These are phyloP conservation scores for Dasyornis broadbenti DNA, from an alignment of 2,113 vertebrate genomes.

Conservation along the genomic window DNA sequence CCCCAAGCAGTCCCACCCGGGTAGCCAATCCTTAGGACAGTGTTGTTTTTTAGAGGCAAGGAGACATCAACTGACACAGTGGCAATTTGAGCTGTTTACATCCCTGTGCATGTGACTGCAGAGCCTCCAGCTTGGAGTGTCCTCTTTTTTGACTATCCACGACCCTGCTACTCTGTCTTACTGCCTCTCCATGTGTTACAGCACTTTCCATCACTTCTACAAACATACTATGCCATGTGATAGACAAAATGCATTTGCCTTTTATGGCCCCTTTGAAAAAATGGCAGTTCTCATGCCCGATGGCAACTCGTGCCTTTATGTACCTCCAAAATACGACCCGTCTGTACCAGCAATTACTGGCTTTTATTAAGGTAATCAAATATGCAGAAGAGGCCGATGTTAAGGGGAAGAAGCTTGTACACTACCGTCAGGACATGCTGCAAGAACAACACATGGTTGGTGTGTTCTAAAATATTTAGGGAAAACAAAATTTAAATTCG, in stretches of 20 bases:
- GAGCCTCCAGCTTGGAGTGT: conserved; percentile 18
- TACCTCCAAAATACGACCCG: neutral
- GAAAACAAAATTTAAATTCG: conserved; percentile 7
- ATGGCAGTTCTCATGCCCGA: neutral
- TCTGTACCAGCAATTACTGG: neutral
- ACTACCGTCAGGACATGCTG: neutral
- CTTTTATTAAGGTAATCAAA: neutral
- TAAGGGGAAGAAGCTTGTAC: neutral
- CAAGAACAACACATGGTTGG: neutral
- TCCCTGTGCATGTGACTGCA: neutral
- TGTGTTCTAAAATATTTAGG: neutral
- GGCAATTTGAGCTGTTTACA: conserved; percentile 31
- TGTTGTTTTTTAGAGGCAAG: neutral
- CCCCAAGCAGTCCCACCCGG: neutral
- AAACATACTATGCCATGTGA: neutral
- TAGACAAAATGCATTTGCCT: neutral
- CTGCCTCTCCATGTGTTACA: neutral
- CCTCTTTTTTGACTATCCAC: neutral
- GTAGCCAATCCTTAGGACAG: neutral
- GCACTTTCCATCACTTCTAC: neutral
- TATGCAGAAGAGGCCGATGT: neutral
- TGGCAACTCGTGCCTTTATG: neutral
- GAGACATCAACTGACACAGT: neutral
- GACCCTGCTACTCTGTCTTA: neutral
- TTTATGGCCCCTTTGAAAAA: neutral